Base-by-base conservation (phyloP, 64 coral and sea anemone species). In the Actinia tenebrosa region DNA sequence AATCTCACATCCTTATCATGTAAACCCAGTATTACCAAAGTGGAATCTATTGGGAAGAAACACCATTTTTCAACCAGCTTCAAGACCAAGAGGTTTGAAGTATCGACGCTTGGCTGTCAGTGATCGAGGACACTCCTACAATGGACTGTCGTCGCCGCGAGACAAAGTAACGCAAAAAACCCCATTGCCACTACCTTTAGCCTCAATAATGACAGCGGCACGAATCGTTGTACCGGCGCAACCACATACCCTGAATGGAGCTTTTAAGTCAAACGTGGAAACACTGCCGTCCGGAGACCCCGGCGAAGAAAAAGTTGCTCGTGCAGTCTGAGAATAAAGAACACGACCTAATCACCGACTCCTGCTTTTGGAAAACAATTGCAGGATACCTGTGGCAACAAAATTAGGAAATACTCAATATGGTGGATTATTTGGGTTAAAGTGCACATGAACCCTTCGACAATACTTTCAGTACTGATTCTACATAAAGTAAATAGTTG, bases 81-180 rank as follows among this genome's bases (percentile, higher is more conserved):
- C 10, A 7, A 26, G 22, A 15, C 11, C 25, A 42, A 42, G 4
- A 1, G 69, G 69, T 42, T 13, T 75, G 11, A 75, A 53, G 27
- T 81, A 20, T 52, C 79, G 79, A 22, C 79, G 79, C 16, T 45
- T 81, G 79, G 79, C 79, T 1, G 23, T 53, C 10, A 81, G 7
- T 42, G 27, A 81, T 81, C 45, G 79, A 25, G 79, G 79, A 8
- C 42, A 14, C 14, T 19, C 43, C 1, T 81, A 81, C 50, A 53
- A 53, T 13, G 79, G 79, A n/a, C 5, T 81, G 5, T 37, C 43
- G 8, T 81, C 79, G 0, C 11, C 79, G 0, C 79, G 79, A 7
- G 79, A 81, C 43, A 81, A 81, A 53, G 79, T 81, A 9, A 16
- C 79, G 3, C 79, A 81, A 20, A 81, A 81, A 16, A 53, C 79